Percentiles rank a stretch among this genome's conserved stretches.
These are phyloP conservation scores for Spheniscus mendiculus DNA, from an alignment of 2,113 vertebrate species.

Conservation along the genomic window DNA sequence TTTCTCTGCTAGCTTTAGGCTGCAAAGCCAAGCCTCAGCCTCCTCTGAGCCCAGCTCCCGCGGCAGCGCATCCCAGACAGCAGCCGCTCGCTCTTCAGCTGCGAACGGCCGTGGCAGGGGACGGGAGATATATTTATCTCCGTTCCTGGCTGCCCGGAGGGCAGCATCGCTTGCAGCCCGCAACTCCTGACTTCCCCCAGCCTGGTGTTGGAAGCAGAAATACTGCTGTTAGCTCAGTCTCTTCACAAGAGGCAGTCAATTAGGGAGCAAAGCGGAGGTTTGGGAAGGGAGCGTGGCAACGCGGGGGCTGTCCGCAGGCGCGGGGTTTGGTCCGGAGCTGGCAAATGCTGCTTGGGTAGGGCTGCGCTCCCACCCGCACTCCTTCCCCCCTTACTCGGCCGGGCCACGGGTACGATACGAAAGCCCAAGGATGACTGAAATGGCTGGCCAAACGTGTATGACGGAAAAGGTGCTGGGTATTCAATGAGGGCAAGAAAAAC, in stretches of 20 bases:
- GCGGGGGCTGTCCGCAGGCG: neutral
- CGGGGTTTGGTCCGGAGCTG: neutral
- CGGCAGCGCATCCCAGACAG: neutral
- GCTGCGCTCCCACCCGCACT: neutral
- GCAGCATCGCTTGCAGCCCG: neutral
- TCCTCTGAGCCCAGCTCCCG: neutral
- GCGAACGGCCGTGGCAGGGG: neutral
- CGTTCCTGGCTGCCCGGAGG: neutral
- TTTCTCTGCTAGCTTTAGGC: neutral
- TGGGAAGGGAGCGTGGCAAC: neutral
- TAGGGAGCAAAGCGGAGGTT: neutral
- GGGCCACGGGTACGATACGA: rapidly evolving
- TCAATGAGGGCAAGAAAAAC: neutral
- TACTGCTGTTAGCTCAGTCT: neutral
- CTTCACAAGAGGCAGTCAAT: neutral
- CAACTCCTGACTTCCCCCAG: rapidly evolving
- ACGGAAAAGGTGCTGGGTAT: neutral
- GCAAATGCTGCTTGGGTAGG: rapidly evolving
- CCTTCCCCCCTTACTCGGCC: neutral
- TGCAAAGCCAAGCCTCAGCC: neutral
- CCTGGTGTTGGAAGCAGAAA: neutral
- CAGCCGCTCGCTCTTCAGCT: neutral
- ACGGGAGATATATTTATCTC: neutral
- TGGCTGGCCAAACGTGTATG: neutral
- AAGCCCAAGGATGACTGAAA: neutral